Evolutionary conservation across 2,113 vertebrate species (phyloP).

Genomic region (Montifringilla adamsi): DNA sequence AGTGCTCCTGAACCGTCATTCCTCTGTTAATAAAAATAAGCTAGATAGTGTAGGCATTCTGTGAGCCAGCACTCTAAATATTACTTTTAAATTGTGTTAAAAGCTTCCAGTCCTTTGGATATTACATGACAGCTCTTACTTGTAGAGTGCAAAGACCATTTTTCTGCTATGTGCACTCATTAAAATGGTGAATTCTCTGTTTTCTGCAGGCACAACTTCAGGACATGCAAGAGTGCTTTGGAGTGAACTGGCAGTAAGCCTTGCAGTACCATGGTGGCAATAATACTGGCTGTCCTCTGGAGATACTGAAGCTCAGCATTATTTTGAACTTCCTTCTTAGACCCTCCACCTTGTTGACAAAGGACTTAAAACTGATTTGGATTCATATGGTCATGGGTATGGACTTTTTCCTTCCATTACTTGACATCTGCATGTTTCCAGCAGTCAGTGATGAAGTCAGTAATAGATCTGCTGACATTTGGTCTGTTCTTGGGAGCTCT

Average conservation of each 20-base stretch:
- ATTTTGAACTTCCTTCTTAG: not conserved
- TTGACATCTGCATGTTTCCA: not conserved
- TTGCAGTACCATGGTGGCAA: not conserved
- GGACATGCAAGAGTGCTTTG: not conserved
- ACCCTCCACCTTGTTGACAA: not conserved
- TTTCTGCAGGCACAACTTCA: constrained; percentile 3
- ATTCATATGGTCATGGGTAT: not conserved
- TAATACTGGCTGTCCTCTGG: not conserved
- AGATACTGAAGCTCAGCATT: not conserved
- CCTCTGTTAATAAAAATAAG: not conserved
- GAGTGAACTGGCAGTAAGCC: not conserved
- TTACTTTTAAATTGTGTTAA: not conserved
- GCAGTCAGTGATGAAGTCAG: not conserved
- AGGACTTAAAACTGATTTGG: not conserved
- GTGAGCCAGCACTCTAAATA: not conserved
- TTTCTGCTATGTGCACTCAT: not conserved
- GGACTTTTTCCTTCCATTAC: not conserved
- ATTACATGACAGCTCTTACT: not conserved
- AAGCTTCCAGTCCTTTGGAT: not conserved
- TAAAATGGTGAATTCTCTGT: not conserved
- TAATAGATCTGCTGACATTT: constrained; percentile 1
- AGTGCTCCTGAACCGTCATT: not conserved
- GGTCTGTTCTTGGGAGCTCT: constrained; percentile 56
- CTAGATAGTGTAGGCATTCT: not conserved
- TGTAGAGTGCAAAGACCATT: not conserved